These are phyloP conservation scores for Coleophora flavipennella DNA, from an alignment of 2,888 invertebrate genomes.

Conservation along the genomic window DNA sequence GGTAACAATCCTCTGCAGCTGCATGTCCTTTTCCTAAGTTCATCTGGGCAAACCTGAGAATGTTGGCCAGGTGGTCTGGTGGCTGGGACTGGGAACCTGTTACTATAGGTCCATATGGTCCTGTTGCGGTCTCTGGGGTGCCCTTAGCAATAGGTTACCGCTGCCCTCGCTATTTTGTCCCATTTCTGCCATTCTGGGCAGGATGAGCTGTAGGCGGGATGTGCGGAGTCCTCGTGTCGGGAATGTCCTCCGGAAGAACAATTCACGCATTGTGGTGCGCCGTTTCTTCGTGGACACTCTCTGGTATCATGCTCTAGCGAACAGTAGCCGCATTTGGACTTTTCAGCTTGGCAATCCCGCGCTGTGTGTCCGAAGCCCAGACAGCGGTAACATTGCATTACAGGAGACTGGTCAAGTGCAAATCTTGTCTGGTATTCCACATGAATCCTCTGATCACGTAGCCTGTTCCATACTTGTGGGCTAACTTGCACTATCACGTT, in stretches of 20 bases:
- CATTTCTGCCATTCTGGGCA: constrained; percentile 3
- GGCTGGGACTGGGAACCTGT: too few relatives aligned
- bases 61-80: too few relatives aligned
- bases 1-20: constrained; percentile 9
- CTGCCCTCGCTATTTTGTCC: constrained; percentile 8
- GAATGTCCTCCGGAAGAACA: not conserved
- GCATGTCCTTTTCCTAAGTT: not conserved
- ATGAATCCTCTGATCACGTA: not conserved
- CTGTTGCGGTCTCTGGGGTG: too few relatives aligned
- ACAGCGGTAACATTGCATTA: not conserved
- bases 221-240: not conserved
- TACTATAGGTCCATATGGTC: too few relatives aligned
- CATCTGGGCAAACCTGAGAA: too few relatives aligned
- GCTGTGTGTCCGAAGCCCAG: not conserved
- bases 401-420: not conserved
- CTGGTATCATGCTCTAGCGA: not conserved
- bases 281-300: not conserved
- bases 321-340: not conserved
- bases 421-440: not conserved
- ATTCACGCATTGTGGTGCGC: not conserved
- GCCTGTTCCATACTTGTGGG: not conserved
- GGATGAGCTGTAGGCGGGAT: not conserved
- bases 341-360: not conserved
- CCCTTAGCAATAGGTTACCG: constrained; percentile 1
- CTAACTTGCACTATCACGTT: not conserved